Percentiles rank a stretch among this genome's conserved stretches.
phyloP scores from a whole-genome alignment of 2,888 invertebrate genomes.

The Trissoscelio sp. region DNA sequence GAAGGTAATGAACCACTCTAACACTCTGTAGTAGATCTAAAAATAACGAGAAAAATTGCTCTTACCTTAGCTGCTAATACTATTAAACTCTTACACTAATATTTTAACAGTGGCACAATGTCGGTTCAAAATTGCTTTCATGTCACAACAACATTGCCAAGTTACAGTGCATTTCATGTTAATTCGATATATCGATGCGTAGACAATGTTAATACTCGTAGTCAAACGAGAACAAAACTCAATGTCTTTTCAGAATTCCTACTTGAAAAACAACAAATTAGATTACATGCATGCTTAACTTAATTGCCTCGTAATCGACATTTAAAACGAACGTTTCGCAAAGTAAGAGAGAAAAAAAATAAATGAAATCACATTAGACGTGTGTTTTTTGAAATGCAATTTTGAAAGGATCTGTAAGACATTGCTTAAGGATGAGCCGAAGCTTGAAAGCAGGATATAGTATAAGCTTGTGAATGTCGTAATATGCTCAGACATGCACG shows the following conservation, averaged over 20 bases:
- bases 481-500: conserved; percentile 72
- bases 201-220: neutral
- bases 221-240: neutral
- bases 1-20: neutral
- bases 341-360: neutral
- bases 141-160: conserved; percentile 9
- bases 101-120: neutral
- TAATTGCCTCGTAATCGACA: neutral
- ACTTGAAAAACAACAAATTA: neutral
- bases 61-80: neutral
- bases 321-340: neutral
- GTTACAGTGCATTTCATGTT: conserved; percentile 13
- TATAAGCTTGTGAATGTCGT: conserved; percentile 54
- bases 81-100: neutral
- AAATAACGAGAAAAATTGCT: neutral
- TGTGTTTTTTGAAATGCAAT: conserved; percentile 9
- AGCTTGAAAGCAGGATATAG: conserved; percentile 44
- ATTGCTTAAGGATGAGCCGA: conserved; percentile 38
- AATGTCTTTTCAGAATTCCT: too few relatives aligned
- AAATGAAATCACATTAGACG: neutral
- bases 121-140: neutral
- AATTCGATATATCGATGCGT: neutral
- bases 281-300: conserved; percentile 1
- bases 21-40: neutral
- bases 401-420: conserved; percentile 25